Base-by-base conservation (phyloP, 1,140 invertebrate species). In the Atta texana region DNA sequence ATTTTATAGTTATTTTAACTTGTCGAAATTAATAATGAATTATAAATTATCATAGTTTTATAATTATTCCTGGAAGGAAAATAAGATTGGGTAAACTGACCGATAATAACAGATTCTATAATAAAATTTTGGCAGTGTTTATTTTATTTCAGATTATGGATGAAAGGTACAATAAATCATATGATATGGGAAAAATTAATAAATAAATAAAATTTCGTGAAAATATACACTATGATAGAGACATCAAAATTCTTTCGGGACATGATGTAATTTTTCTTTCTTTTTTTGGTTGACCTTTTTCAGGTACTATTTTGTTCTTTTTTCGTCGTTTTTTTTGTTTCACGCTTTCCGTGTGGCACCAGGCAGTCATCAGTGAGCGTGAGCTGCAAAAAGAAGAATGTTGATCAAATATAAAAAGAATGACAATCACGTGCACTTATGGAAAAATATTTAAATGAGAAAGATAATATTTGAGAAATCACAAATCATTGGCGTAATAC, bases 331-430 rank as follows among this genome's bases (percentile, higher is more conserved):
- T 89, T 90, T 31, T 75, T 92, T 87, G 84, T 90, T 90, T 93
- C 89, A 90, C 91, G 90, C 89, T 87, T 92, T 93, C 90, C 92
- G 86, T 89, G 74, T 85, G 89, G 92, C 91, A 74, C 89, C 93
- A 90, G 88, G 88, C 78, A 91, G 90, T 94, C 92, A 91, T 93
- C 94, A 94, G 91, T 93, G 89, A 90, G 86, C 93, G 88, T 93
- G 92, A 92, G 94, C 94, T 95, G 94, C 21, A 93, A 95, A 92
- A 91, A 84, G 39, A 84, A 69, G 55, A 53, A 72, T 10, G 21
- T 66, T 51, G 80, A 81, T 89, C 68, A 85, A 61, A n/a, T 3
- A 64, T n/a, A 39, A 71, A 55, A 51, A 76, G n/a, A 49, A 39
- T 0, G 3, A 16, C 1, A 49, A 51, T 59, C 14, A n/a, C 18